Evolutionary conservation across 2,113 vertebrate species (phyloP).

Genomic region (Siniperca knerii): DNA sequence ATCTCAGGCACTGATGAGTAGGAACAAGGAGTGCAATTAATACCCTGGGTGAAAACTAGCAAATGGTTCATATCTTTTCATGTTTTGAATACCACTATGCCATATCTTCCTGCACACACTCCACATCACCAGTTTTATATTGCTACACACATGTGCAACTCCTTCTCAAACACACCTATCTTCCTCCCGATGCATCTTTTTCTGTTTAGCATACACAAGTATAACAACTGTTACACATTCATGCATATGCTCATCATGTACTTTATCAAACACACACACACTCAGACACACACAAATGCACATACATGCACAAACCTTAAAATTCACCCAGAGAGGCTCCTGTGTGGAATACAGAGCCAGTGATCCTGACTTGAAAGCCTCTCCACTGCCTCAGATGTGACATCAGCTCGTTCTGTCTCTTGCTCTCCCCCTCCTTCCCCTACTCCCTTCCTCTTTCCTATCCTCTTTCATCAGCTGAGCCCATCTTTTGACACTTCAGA

Average conservation of each 20-base stretch:
- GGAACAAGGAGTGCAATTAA: constrained; percentile 57
- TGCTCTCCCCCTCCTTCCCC: constrained; percentile 65
- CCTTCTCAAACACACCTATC: background rate
- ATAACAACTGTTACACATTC: constrained; percentile 60
- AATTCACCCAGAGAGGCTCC: constrained; percentile 64
- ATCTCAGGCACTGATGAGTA: constrained; percentile 66
- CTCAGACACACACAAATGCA: constrained; percentile 10
- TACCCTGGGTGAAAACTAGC: constrained; percentile 30
- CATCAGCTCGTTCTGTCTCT: constrained; percentile 80
- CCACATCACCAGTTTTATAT: background rate
- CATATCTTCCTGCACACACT: constrained; percentile 6
- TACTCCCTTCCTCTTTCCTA: constrained; percentile 76
- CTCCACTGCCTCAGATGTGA: constrained; percentile 80
- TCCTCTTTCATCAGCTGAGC: constrained; percentile 82
- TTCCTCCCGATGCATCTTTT: background rate
- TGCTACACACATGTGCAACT: background rate
- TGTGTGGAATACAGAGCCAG: constrained; percentile 70
- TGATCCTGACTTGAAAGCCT: constrained; percentile 80
- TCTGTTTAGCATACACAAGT: constrained; percentile 29
- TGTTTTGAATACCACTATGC: constrained; percentile 10
- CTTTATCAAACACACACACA: constrained; percentile 40
- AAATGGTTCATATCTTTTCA: constrained; percentile 45
- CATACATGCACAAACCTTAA: constrained; percentile 48
- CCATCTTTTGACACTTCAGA: constrained; percentile 86
- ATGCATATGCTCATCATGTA: constrained; percentile 53